phyloP scores from a whole-genome alignment of 2,888 invertebrate species.

The Cactoblastis cactorum region DNA sequence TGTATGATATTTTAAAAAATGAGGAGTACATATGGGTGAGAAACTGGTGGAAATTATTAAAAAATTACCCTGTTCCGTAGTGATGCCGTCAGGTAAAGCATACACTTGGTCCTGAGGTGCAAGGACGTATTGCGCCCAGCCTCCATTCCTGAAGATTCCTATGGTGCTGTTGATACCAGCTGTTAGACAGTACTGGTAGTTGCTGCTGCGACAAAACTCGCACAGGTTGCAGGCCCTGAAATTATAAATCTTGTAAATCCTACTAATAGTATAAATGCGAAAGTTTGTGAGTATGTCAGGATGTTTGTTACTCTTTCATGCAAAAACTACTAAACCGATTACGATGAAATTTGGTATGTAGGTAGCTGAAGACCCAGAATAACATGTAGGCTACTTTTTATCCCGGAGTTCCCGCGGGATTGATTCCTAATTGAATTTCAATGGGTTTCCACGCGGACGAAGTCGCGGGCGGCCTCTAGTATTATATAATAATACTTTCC shows the following conservation, averaged over 20 bases:
- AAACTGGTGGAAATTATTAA: neutral
- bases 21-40: neutral
- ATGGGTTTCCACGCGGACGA: no score
- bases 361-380: no score
- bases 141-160: slow-evolving; percentile 83
- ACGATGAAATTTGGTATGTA: no score
- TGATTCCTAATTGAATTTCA: no score
- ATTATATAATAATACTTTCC: no score
- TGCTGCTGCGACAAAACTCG: slow-evolving; percentile 79
- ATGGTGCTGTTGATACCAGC: slow-evolving; percentile 82
- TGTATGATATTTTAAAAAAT: no score
- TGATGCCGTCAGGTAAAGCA: slow-evolving; percentile 75
- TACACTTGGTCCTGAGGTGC: slow-evolving; percentile 82
- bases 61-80: slow-evolving; percentile 77
- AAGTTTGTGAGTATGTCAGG: no score
- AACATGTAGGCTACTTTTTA: no score
- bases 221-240: slow-evolving; percentile 81
- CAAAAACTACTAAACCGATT: no score
- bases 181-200: slow-evolving; percentile 81
- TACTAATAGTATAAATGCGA: slow-evolving; percentile 10
- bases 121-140: slow-evolving; percentile 83
- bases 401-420: no score
- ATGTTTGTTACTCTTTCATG: no score
- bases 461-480: no score
- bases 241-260: slow-evolving; percentile 12